phyloP scores from a whole-genome alignment of 2,888 invertebrate species.

The Nephrocerus scutellatus region DNA sequence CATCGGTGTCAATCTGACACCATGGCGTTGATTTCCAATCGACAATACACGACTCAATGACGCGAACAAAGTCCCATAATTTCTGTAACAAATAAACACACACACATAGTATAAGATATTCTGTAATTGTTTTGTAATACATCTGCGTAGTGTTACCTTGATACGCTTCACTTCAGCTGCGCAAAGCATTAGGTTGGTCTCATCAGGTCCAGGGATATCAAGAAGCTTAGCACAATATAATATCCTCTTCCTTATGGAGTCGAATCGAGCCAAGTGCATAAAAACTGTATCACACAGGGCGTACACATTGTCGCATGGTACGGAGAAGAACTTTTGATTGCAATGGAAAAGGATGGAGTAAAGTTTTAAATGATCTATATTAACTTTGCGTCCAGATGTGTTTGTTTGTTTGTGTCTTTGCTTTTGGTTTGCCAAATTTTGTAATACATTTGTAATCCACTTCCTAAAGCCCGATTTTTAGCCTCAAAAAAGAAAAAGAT shows the following conservation, averaged over 20 bases:
- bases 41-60: constrained; percentile 75
- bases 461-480: too few species aligned
- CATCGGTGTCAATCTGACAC: constrained; percentile 90
- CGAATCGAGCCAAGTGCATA: constrained; percentile 58
- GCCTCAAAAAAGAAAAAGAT: neutral
- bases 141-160: constrained; percentile 51
- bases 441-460: too few species aligned
- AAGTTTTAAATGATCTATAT: neutral
- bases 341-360: constrained; percentile 4
- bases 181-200: constrained; percentile 66
- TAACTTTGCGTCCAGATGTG: too few species aligned
- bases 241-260: constrained; percentile 61
- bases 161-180: constrained; percentile 69
- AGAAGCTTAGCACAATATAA: constrained; percentile 72
- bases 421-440: too few species aligned
- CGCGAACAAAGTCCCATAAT: constrained; percentile 86
- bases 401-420: too few species aligned
- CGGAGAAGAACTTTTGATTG: constrained; percentile 53
- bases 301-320: constrained; percentile 63
- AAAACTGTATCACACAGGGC: constrained; percentile 63
- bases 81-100: constrained; percentile 48
- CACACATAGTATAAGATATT: neutral
- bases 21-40: constrained; percentile 93
- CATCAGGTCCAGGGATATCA: constrained; percentile 79
- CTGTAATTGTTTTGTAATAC: constrained; percentile 9